These are phyloP conservation scores for Myzus persicae DNA, from an alignment of 1,140 invertebrate genomes.

Conservation along the genomic window DNA sequence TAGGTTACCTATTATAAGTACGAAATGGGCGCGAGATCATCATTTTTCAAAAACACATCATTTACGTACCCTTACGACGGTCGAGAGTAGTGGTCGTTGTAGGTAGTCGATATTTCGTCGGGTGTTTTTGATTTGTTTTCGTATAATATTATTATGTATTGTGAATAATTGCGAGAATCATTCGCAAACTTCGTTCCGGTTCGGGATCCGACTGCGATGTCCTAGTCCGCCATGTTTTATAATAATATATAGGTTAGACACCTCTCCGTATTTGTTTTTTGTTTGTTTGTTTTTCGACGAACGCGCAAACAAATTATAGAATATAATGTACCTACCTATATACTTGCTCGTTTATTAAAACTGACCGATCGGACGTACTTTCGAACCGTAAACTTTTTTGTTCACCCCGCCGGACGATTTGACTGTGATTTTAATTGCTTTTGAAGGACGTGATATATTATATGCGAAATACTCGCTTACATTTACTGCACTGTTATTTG, in stretches of 20 bases:
- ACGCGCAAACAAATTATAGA: neutral
- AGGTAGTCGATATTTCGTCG: neutral
- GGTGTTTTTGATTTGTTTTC: neutral
- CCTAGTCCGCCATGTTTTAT: too few relatives aligned
- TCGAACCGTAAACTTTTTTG: neutral
- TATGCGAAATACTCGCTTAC: neutral
- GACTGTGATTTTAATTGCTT: constrained; percentile 15
- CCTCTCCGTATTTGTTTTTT: neutral
- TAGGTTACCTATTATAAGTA: neutral
- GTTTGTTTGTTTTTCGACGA: too few relatives aligned
- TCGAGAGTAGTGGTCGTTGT: neutral
- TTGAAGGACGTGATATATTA: neutral
- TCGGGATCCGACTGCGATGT: neutral
- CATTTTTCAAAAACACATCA: neutral
- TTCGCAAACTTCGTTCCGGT: neutral
- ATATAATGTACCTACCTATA: neutral
- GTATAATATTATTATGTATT: neutral
- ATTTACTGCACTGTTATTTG: neutral
- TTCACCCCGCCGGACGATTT: neutral
- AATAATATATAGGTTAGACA: too few relatives aligned
- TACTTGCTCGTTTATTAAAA: neutral
- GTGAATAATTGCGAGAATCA: neutral
- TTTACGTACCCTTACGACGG: neutral
- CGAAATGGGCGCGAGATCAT: neutral
- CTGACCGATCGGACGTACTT: neutral